phyloP scores from a whole-genome alignment of 2,888 invertebrate genomes.

The Pammene aurita region DNA sequence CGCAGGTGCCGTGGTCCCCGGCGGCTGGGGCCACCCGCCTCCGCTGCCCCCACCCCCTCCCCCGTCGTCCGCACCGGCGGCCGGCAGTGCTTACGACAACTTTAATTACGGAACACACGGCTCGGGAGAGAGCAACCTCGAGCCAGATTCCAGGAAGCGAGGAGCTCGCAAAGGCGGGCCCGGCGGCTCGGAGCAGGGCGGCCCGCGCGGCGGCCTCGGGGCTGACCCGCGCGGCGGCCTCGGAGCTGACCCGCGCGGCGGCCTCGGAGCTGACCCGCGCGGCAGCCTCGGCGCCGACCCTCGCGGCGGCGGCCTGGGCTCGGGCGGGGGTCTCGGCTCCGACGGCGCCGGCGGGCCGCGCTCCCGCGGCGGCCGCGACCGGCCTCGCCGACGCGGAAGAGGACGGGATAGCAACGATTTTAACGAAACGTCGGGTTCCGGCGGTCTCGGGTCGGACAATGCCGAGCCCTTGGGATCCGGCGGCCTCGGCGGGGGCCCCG shows the following conservation, averaged over 20 bases:
- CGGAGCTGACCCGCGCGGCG: conserved; percentile 57
- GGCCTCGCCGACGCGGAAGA: conserved; percentile 72
- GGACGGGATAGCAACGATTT: conserved; percentile 69
- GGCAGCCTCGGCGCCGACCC: conserved; percentile 47
- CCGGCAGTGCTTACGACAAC: conserved; percentile 53
- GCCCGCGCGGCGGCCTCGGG: conserved; percentile 50
- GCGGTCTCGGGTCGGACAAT: conserved; percentile 60
- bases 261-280: conserved; percentile 55
- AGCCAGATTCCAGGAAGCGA: conserved; percentile 79
- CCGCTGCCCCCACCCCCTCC: conserved; percentile 75
- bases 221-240: conserved; percentile 51
- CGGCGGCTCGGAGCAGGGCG: conserved; percentile 52
- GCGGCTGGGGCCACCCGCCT: conserved; percentile 65
- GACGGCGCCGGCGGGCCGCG: conserved; percentile 48
- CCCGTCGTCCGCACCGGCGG: conserved; percentile 58
- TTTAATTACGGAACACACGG: conserved; percentile 65
- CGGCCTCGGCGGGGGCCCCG: conserved; percentile 60
- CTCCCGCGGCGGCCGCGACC: conserved; percentile 60
- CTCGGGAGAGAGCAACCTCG: conserved; percentile 71
- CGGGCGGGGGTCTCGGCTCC: conserved; percentile 49
- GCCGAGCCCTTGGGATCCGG: conserved; percentile 53
- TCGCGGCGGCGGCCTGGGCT: conserved; percentile 55
- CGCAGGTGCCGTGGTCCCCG: conserved; percentile 52
- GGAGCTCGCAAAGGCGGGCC: conserved; percentile 60
- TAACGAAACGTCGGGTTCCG: conserved; percentile 57